Evolutionary conservation across 2,113 vertebrate species (phyloP).

Genomic region (Seriola quinqueradiata): DNA sequence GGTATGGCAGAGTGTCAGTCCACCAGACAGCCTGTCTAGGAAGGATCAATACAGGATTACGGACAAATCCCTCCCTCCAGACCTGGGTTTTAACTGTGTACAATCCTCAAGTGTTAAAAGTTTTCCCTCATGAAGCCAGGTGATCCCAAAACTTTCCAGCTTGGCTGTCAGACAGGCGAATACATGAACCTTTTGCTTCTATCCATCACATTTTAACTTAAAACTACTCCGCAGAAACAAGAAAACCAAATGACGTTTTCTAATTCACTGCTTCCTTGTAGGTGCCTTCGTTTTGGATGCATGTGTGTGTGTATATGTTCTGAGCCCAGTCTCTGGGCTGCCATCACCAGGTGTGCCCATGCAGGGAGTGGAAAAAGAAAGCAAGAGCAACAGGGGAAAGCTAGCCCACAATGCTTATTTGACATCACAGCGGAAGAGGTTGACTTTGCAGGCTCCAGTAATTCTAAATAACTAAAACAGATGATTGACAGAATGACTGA

Average conservation of each 20-base stretch:
- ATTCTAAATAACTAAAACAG: constrained; percentile 43
- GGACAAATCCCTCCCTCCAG: constrained; percentile 60
- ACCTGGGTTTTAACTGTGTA: constrained; percentile 52
- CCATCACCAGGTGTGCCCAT: constrained; percentile 51
- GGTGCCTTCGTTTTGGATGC: neutral
- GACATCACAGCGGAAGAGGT: constrained; percentile 40
- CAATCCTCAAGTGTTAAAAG: constrained; percentile 52
- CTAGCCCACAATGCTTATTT: constrained; percentile 52
- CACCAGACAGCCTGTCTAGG: constrained; percentile 65
- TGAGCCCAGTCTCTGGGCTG: constrained; percentile 23
- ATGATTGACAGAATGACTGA: constrained; percentile 62
- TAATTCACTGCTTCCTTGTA: constrained; percentile 7
- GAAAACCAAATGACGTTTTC: neutral
- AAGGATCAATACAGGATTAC: constrained; percentile 68
- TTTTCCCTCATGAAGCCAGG: constrained; percentile 38
- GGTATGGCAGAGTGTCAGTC: constrained; percentile 62
- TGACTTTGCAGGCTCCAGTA: constrained; percentile 43
- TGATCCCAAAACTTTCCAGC: constrained; percentile 32
- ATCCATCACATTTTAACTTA: constrained; percentile 23
- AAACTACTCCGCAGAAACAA: constrained; percentile 11
- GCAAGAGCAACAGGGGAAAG: constrained; percentile 45
- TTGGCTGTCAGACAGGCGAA: constrained; percentile 11
- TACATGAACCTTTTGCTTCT: neutral
- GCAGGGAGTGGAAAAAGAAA: constrained; percentile 51
- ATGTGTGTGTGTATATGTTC: neutral